Evolutionary conservation across 2,888 invertebrate species (phyloP).

Genomic region (Dryocosmus kuriphilus): DNA sequence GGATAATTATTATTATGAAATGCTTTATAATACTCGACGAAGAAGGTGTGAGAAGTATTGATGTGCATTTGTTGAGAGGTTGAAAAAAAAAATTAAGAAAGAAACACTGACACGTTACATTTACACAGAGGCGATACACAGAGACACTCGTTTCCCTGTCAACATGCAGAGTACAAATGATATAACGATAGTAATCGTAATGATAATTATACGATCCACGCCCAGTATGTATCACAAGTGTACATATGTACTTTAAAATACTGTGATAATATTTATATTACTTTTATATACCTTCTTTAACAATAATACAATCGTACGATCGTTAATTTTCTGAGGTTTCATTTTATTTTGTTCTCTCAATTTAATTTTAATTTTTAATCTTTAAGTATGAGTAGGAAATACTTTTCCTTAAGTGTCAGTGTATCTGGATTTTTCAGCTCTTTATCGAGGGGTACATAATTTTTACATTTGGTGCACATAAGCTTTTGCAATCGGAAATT

Average conservation of each 20-base stretch:
- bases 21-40: conserved; percentile 41
- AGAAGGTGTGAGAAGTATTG: conserved; percentile 32
- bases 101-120: conserved; percentile 49
- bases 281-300: conserved; percentile 62
- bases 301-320: conserved; percentile 59
- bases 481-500: not conserved
- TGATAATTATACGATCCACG: conserved; percentile 58
- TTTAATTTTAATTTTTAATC: conserved; percentile 6
- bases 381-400: conserved; percentile 3
- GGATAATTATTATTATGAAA: conserved; percentile 38
- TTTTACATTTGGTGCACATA: not conserved
- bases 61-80: conserved; percentile 29
- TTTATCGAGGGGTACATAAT: not conserved
- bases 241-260: conserved; percentile 76
- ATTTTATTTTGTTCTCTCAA: conserved; percentile 44
- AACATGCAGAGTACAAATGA: conserved; percentile 69
- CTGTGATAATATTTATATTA: conserved; percentile 76
- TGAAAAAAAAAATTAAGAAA: conserved; percentile 47
- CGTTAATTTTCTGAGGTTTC: conserved; percentile 46
- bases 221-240: conserved; percentile 69
- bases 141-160: conserved; percentile 60
- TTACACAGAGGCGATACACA: conserved; percentile 39
- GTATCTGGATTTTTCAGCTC: conserved; percentile 3
- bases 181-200: conserved; percentile 57
- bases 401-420: conserved; percentile 22